Evolutionary conservation across 35 echinoderm and acorn worm genomes (phyloP).

Genomic region (Apostichopus californicus): DNA sequence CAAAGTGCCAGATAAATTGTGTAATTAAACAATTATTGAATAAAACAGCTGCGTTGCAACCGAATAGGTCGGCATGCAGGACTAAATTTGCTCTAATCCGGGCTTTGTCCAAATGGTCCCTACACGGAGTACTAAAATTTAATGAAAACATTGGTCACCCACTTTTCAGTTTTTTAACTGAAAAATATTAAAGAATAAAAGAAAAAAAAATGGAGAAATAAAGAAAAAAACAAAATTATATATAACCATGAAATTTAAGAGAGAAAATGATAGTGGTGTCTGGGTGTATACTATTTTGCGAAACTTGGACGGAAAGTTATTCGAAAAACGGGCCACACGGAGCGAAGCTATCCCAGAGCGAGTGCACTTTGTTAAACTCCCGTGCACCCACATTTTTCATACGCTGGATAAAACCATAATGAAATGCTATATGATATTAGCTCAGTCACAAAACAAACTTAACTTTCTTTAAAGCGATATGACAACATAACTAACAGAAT

Average conservation of each 20-base stretch:
- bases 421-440: not conserved
- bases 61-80: not conserved
- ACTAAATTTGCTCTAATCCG: not conserved
- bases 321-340: slow-evolving; percentile 23
- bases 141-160: slow-evolving; percentile 42
- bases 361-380: slow-evolving; percentile 46
- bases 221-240: not conserved
- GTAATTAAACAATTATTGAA: slow-evolving; percentile 27
- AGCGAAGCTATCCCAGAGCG: slow-evolving; percentile 30
- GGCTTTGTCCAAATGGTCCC: slow-evolving; percentile 30
- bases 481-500: too few relatives aligned
- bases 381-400: slow-evolving; percentile 4
- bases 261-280: not conserved
- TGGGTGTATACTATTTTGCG: not conserved
- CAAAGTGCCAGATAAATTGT: slow-evolving; percentile 26
- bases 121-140: slow-evolving; percentile 39
- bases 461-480: slow-evolving; percentile 13
- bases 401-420: not conserved
- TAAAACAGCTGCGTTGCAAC: slow-evolving; percentile 40
- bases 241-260: slow-evolving; percentile 10
- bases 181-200: not conserved
- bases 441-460: not conserved
- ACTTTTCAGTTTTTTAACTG: not conserved
- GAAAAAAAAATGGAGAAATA: not conserved
- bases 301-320: not conserved